Base-by-base conservation (phyloP, 2,797 vertebrate species). In the Eupleurogrammus muticus region DNA sequence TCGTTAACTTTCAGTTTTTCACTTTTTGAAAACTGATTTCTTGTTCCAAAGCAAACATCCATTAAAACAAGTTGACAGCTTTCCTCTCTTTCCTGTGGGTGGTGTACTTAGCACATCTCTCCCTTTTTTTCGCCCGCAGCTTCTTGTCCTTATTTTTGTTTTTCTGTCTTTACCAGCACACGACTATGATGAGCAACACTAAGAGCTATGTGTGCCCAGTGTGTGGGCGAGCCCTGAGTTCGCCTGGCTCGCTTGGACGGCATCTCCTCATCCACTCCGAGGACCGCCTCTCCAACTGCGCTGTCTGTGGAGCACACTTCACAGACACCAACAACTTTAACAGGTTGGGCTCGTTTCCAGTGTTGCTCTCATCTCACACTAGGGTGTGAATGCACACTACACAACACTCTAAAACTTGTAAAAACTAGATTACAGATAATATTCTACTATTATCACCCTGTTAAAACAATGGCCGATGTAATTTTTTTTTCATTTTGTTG, bases 181-280 rank as follows among this genome's bases (percentile, higher is more conserved):
- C 96, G 0, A 92, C 94, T 9, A 94, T 96, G 36, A 96, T 97
- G 92, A 96, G 96, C 89, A 96, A 94, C 48, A 95, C 93, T 89
- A 99, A 99, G 92, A 99, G 96, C 94, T 98, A 97, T 66, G 84
- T 98, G 91, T 99, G 98, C 90, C 97, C 97, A 0, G 97, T 98
- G 70, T 99, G 97, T 77, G 97, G 97, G 88, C 96, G 97, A 79
- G 96, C 96, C 73, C 96, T 99, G 83, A 97, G 97, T 90, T 99
- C 97, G 36, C 97, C 97, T 0, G 97, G 97, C 73, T 99, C 98
- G 9, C 91, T 99, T 21, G 97, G 97, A 55, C 95, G 97, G 50
- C 98, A 99, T 90, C 96, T 99, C 70, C 95, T 99, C 81, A 99
- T 99, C 91, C 97, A 99, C 92, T 98, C 97, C 0, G 96, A 98